Conservation (phyloP, 1,140 invertebrate genomes). For the Cyphomyrmex costatus region DNA sequence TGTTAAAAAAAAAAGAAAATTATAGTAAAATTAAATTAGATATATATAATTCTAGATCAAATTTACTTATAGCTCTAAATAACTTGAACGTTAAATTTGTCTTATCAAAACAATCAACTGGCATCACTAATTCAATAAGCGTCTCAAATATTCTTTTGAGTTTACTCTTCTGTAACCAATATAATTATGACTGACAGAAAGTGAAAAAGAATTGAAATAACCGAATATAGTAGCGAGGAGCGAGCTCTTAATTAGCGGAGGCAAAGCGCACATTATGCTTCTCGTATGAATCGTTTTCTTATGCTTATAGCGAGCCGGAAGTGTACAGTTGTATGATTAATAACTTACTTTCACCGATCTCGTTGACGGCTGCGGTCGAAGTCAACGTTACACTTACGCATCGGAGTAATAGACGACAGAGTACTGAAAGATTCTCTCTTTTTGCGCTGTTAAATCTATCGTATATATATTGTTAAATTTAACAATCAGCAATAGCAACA, state of each 20-base stretch:
- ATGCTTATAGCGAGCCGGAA: slow-evolving; percentile 39
- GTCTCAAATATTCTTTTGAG: neutral
- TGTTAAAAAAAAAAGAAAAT: neutral
- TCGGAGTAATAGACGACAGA: neutral
- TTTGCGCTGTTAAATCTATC: too few relatives aligned
- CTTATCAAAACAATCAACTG: neutral
- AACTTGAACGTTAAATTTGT: neutral
- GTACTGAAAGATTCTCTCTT: neutral
- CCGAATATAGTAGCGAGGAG: neutral
- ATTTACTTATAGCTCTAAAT: neutral
- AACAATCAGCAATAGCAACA: too few relatives aligned
- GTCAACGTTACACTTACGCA: slow-evolving; percentile 18
- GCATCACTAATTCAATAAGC: neutral
- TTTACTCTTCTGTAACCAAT: neutral
- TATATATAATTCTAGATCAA: neutral
- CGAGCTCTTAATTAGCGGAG: slow-evolving; percentile 39
- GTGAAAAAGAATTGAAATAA: slow-evolving; percentile 24
- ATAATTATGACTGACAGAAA: neutral
- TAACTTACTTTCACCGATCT: slow-evolving; percentile 42
- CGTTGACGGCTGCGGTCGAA: neutral
- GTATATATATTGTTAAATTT: too few relatives aligned
- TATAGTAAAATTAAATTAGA: neutral
- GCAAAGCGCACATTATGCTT: slow-evolving; percentile 7
- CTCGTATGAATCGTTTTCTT: slow-evolving; percentile 35
- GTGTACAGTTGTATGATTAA: slow-evolving; percentile 44